Evolutionary conservation across 2,113 vertebrate species (phyloP), one percentile per base, ranked within the genome.

Genomic region (Plecotus auritus): DNA sequence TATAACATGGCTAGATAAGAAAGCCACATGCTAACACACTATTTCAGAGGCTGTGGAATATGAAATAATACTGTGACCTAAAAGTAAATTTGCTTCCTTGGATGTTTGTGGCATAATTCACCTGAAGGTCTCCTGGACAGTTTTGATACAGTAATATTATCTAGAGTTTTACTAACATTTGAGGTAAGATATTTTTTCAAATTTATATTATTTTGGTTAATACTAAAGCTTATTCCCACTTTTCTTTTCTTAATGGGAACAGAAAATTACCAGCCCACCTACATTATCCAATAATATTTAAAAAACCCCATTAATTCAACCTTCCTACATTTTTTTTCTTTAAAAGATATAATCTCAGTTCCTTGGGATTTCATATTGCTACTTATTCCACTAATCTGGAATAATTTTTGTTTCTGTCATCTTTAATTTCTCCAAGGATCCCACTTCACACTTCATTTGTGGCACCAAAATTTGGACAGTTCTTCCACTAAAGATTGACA

Each of bases 21-120:
- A 86, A 85, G 17, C 4, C 28, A 93, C 17, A 7, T 37, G 51
- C 42, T 76, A 91, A 56, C 22, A 28, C 14, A 47, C 16, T 66
- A 56, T 22, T 22, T 88, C 72, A 85, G 61, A 74, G 26, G 6
- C 40, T 80, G 17, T 23, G 17, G 4, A 30, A 28, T 28, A 42
- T 64, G 20, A 96, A 56, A 72, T n/a, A 51, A n/a, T 28, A 81
- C 32, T 88, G 64, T 42, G 56, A 59, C 22, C 16, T 18, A 37
- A 85, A 94, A 92, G 28, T 93, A 85, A 93, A 49, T 61, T 37
- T 45, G 23, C 42, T 85, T 88, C 54, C 67, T 77, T 89, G 12
- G 28, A 51, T 70, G 16, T 90, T 54, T 93, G 69, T 86, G 35
- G 42, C 32, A 86, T 28, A 94, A 89, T 89, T 61, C 42, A 54